phyloP scores from a whole-genome alignment of 2,888 invertebrate genomes.

The Ochlodes sylvanus region DNA sequence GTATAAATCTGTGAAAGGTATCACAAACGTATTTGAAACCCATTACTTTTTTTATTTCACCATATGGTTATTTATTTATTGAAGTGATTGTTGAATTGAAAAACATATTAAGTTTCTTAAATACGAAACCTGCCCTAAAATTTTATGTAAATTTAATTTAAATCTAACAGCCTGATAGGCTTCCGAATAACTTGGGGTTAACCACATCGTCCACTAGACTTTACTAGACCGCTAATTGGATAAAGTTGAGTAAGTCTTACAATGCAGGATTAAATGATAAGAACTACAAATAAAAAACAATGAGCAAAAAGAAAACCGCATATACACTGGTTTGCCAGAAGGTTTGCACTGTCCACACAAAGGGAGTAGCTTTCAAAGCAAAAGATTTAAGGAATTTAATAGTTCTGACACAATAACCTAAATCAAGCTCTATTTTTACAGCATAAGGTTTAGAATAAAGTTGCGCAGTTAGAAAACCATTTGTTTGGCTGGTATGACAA shows the following conservation, averaged over 20 bases:
- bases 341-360: slow-evolving; percentile 16
- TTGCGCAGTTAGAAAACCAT: slow-evolving; percentile 40
- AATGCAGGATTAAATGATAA: neutral
- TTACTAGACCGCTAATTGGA: too few relatives aligned
- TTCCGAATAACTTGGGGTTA: too few relatives aligned
- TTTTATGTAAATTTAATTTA: too few relatives aligned
- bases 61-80: too few relatives aligned
- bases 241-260: neutral
- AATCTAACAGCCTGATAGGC: too few relatives aligned
- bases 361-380: slow-evolving; percentile 29
- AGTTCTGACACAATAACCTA: slow-evolving; percentile 12
- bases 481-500: slow-evolving; percentile 60
- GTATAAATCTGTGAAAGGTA: too few relatives aligned
- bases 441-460: slow-evolving; percentile 1
- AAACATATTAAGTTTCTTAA: too few relatives aligned
- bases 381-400: slow-evolving; percentile 33
- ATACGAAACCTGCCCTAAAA: too few relatives aligned
- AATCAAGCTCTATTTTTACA: slow-evolving; percentile 1
- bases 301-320: neutral
- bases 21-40: too few relatives aligned
- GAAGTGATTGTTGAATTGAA: too few relatives aligned
- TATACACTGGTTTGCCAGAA: neutral
- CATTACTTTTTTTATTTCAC: too few relatives aligned
- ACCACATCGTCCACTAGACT: too few relatives aligned
- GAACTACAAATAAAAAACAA: neutral